Evolutionary conservation across 2,113 vertebrate species (phyloP), one percentile per base, ranked within the genome.

Genomic region (Phalacrocorax pelagicus): DNA sequence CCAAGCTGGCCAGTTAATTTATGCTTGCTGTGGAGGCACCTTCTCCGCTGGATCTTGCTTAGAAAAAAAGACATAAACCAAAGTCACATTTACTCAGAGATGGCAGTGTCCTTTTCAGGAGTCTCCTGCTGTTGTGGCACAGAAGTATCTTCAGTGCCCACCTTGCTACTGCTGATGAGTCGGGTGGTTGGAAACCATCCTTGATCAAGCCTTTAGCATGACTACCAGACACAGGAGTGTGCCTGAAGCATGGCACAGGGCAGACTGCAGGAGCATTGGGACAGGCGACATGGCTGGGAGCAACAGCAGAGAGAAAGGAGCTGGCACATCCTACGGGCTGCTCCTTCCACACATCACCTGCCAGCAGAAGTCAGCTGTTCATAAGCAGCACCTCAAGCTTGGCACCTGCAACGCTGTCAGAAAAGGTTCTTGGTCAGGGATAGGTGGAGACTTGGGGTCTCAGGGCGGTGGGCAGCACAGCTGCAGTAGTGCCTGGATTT

Each of bases 381-480:
- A 4, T 26, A 9, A 61, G 55, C 46, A 70, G 74, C 27, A 11
- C 74, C 38, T 79, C 2, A 1, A 40, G 34, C 15, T 15, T 27
- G 34, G 22, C 13, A 6, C 9, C 47, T 9, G 57, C 11, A 13
- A 16, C 0, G 2, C 40, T 47, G 40, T 23, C 2, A 1, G 42
- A 14, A 73, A 42, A 49, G 51, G 24, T 36, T 59, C 57, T 47
- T 40, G 49, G n/a, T 23, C n/a, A 13, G 0, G 19, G 26, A 6
- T 5, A 6, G 42, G 40, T 55, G 67, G 59, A 24, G 17, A 7
- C n/a, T 11, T 44, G 26, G 44, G 15, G 5, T 65, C 52, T 34
- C 0, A 1, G 66, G 36, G 21, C 1, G 0, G 24, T 26, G 52
- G 51, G 42, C 44, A 51, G 77, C 44, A 15, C 16, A 0, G 2